phyloP scores from a whole-genome alignment of 2,888 invertebrate genomes.

The Diaphora mendica region DNA sequence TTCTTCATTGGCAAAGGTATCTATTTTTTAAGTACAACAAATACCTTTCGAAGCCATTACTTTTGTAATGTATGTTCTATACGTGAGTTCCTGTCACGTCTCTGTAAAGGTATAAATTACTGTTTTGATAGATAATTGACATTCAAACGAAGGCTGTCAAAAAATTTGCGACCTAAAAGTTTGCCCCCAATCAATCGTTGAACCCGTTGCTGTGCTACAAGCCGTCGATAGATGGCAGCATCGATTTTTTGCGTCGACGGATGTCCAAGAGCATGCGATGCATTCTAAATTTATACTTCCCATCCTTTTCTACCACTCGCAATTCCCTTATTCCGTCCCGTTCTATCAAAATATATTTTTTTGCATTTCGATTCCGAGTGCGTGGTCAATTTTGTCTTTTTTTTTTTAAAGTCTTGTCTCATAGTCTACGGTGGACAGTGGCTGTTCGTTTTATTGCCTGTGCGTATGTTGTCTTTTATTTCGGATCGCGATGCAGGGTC shows the following conservation, averaged over 20 bases:
- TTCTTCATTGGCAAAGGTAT: neutral
- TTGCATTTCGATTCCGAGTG: constrained; percentile 84
- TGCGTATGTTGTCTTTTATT: constrained; percentile 59
- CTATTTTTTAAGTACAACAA: neutral
- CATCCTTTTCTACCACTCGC: constrained; percentile 69
- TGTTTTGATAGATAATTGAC: constrained; percentile 18
- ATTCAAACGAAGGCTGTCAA: constrained; percentile 23
- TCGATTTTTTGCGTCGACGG: constrained; percentile 80
- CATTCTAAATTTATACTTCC: constrained; percentile 82
- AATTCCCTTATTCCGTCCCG: constrained; percentile 65
- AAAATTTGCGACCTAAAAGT: constrained; percentile 26
- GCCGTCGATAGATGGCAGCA: constrained; percentile 76
- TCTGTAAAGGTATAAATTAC: constrained; percentile 22
- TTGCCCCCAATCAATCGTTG: constrained; percentile 48
- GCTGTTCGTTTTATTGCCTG: constrained; percentile 64
- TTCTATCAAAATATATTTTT: constrained; percentile 78
- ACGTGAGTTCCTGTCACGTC: constrained; percentile 31
- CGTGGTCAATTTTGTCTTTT: constrained; percentile 83
- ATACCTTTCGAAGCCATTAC: neutral
- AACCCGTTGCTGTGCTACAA: constrained; percentile 64
- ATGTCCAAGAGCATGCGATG: constrained; percentile 84
- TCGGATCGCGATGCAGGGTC: constrained; percentile 50
- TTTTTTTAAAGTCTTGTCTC: constrained; percentile 70
- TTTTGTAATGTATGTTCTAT: constrained; percentile 13
- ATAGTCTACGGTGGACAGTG: constrained; percentile 71